Conservation (phyloP, 2,113 vertebrate species). For the Odocoileus hemionus region DNA sequence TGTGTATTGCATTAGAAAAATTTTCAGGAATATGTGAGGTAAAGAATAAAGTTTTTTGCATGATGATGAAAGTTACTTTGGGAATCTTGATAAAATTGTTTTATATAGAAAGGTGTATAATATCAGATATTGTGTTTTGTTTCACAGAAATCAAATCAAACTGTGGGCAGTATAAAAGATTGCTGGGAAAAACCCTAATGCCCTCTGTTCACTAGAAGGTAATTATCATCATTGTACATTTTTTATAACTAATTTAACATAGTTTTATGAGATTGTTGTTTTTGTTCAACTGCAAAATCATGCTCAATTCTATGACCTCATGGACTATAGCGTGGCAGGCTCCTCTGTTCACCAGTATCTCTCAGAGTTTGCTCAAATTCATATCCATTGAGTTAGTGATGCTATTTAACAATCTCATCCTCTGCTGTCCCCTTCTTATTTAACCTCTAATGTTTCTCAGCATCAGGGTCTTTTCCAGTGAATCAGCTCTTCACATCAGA, state of each 20-base stretch:
- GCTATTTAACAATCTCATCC: too few relatives aligned
- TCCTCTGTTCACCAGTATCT: too few relatives aligned
- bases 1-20: not conserved
- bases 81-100: not conserved
- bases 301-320: too few relatives aligned
- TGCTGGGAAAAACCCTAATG: not conserved
- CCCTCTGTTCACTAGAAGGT: fast-evolving
- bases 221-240: not conserved
- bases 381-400: too few relatives aligned
- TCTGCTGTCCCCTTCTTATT: too few relatives aligned
- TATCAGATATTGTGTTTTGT: not conserved
- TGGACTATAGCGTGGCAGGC: too few relatives aligned
- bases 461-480: not conserved
- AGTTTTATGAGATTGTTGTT: too few relatives aligned
- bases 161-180: not conserved
- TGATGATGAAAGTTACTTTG: not conserved
- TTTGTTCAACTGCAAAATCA: too few relatives aligned
- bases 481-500: not conserved
- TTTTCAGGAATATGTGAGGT: not conserved
- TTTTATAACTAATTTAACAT: not conserved
- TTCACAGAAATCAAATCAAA: not conserved
- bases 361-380: too few relatives aligned
- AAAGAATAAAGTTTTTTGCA: not conserved
- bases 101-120: not conserved
- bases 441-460: too few relatives aligned